These are phyloP conservation scores for Muraenolepis orangiensis DNA, from an alignment of 2,797 vertebrate genomes.

Conservation along the genomic window DNA sequence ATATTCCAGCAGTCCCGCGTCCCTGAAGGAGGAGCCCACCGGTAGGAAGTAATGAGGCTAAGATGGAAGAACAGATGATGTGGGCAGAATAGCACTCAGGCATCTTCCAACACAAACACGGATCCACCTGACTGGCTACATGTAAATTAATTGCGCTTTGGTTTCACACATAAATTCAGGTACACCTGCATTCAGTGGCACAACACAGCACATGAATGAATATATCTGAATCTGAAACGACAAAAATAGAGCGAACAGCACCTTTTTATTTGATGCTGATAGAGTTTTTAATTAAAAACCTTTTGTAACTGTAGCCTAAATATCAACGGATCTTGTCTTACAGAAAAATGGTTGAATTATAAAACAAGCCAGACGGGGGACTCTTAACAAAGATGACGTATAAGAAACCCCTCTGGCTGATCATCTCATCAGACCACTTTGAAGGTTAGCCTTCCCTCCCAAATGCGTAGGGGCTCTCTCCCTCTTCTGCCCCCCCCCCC, in stretches of 20 bases:
- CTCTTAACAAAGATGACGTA: background rate
- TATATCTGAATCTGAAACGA: background rate
- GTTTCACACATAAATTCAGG: background rate
- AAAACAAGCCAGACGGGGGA: background rate
- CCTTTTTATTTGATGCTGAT: background rate
- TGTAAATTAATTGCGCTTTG: background rate
- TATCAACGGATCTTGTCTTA: background rate
- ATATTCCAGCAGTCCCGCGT: background rate
- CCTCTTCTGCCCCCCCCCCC: constrained; percentile 30
- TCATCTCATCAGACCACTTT: background rate
- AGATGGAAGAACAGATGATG: constrained; percentile 43
- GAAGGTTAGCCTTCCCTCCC: background rate
- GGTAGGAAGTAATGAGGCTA: constrained; percentile 46
- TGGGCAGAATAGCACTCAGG: constrained; percentile 27
- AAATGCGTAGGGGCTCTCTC: constrained; percentile 17
- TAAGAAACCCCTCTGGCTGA: background rate
- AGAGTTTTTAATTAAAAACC: background rate
- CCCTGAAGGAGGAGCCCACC: constrained; percentile 38
- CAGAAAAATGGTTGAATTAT: background rate
- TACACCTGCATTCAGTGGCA: background rate
- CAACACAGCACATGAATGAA: background rate
- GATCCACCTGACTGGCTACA: background rate
- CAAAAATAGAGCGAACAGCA: background rate
- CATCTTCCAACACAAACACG: background rate
- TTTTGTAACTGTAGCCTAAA: background rate